phyloP scores from a whole-genome alignment of 1,140 invertebrate species.

The Epicauta chinensis region DNA sequence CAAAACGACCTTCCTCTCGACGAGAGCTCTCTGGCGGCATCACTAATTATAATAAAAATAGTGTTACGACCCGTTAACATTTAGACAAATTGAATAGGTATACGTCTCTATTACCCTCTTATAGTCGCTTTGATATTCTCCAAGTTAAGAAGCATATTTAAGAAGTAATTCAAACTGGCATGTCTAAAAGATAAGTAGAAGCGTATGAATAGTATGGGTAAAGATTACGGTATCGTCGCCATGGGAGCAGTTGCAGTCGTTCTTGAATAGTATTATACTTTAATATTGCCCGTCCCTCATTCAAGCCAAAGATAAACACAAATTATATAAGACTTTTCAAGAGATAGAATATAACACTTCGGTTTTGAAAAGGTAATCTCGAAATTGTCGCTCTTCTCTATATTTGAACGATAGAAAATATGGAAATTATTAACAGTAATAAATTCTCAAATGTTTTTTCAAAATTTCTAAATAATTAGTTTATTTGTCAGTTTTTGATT shows the following conservation, averaged over 20 bases:
- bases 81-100: too few species aligned
- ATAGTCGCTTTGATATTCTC: not conserved
- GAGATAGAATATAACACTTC: not conserved
- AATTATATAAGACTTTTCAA: conserved; percentile 10
- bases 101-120: not conserved
- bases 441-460: too few species aligned
- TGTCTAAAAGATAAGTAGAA: conserved; percentile 21
- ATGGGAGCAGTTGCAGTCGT: conserved; percentile 22
- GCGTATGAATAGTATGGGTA: conserved; percentile 17
- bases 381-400: too few species aligned
- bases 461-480: too few species aligned
- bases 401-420: too few species aligned
- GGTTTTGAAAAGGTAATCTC: too few species aligned
- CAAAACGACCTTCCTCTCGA: too few species aligned
- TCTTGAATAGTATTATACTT: conserved; percentile 17
- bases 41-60: too few species aligned
- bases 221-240: conserved; percentile 22
- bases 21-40: too few species aligned
- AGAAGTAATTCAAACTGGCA: conserved; percentile 19
- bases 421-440: too few species aligned
- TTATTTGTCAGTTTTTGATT: conserved; percentile 7
- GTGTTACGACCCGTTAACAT: too few species aligned
- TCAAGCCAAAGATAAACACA: conserved; percentile 18
- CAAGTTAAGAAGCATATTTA: conserved; percentile 22
- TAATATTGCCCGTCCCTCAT: conserved; percentile 7